Conservation (phyloP, 2,797 vertebrate species). For the Pantherophis vulpinus region DNA sequence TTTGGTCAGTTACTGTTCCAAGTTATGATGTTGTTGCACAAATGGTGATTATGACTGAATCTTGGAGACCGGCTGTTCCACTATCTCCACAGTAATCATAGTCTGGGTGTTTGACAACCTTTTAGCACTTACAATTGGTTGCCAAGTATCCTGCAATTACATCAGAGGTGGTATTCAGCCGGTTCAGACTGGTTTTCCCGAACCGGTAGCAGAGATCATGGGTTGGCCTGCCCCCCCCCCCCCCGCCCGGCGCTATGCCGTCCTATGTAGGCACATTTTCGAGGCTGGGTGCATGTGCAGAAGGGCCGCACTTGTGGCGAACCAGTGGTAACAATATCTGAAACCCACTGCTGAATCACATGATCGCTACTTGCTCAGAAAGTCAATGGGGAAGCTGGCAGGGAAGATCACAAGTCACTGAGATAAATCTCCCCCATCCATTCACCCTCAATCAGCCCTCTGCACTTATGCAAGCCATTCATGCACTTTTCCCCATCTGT, state of each 20-base stretch:
- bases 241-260: no score
- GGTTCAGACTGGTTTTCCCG: no score
- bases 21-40: background rate
- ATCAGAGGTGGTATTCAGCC: no score
- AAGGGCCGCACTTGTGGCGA: no score
- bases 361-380: background rate
- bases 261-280: no score
- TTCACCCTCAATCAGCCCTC: background rate
- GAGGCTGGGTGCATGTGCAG: no score
- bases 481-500: background rate
- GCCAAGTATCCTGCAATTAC: background rate
- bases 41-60: background rate
- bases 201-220: no score
- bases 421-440: background rate
- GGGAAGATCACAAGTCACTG: background rate
- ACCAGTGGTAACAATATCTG: no score
- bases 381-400: background rate
- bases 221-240: no score
- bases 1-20: background rate
- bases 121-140: background rate
- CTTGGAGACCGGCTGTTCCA: background rate
- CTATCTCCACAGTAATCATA: background rate
- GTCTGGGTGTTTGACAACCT: background rate
- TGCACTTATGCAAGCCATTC: background rate
- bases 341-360: background rate